phyloP scores from a whole-genome alignment of 2,797 vertebrate genomes.

The Phoeniculus purpureus region DNA sequence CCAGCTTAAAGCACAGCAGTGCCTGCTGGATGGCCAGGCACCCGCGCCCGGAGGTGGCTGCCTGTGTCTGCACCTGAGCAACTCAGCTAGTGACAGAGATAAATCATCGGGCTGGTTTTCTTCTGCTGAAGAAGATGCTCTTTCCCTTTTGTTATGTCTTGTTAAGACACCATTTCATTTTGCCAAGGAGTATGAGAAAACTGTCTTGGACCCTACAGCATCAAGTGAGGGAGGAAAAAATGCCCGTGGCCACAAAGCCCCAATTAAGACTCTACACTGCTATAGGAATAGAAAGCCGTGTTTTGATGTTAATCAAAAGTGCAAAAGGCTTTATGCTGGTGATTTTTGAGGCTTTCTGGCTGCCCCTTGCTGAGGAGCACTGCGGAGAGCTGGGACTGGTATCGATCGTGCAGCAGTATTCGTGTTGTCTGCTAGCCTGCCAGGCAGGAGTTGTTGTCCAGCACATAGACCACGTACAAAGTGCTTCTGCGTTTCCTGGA shows the following conservation, averaged over 20 bases:
- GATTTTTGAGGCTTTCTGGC: slow-evolving; percentile 9
- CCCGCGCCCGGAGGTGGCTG: accelerated
- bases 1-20: not conserved
- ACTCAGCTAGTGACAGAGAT: not conserved
- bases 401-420: not conserved
- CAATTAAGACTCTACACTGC: not conserved
- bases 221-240: not conserved
- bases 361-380: not conserved
- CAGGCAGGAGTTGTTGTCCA: not conserved
- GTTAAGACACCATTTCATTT: not conserved
- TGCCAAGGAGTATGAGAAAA: not conserved
- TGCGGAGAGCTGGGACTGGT: not conserved
- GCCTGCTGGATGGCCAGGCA: not conserved
- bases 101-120: not conserved
- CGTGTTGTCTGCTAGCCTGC: not conserved
- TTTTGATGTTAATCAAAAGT: not conserved
- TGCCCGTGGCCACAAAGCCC: not conserved
- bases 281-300: not conserved
- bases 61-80: not conserved
- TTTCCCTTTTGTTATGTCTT: not conserved
- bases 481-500: not conserved
- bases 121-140: not conserved
- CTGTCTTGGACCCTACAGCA: not conserved
- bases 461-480: not conserved
- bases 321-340: not conserved